Evolutionary conservation across 2,888 invertebrate genomes (phyloP).

Genomic region (Stenichneumon culpator): DNA sequence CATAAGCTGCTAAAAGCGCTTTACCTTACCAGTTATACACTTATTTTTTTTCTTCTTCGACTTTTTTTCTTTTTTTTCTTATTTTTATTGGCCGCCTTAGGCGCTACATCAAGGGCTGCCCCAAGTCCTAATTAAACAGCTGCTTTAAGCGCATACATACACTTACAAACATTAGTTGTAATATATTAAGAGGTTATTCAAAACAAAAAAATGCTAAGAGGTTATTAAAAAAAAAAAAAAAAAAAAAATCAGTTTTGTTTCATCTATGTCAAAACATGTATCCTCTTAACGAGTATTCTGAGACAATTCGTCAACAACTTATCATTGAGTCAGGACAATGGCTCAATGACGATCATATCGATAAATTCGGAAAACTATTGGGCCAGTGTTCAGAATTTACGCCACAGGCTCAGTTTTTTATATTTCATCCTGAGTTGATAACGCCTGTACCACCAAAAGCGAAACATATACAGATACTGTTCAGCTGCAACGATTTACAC

Average conservation of each 20-base stretch:
- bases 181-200: too few relatives aligned
- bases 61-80: too few relatives aligned
- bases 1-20: too few relatives aligned
- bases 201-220: too few relatives aligned
- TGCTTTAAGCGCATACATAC: too few relatives aligned
- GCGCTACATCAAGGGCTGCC: too few relatives aligned
- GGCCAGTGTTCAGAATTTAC: not conserved
- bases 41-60: too few relatives aligned
- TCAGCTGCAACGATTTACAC: constrained; percentile 6
- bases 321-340: constrained; percentile 1
- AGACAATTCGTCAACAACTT: not conserved
- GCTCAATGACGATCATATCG: constrained; percentile 31
- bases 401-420: not conserved
- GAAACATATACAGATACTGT: constrained; percentile 37
- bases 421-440: constrained; percentile 24
- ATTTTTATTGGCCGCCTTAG: too few relatives aligned
- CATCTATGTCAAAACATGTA: not conserved
- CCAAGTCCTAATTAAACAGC: too few relatives aligned
- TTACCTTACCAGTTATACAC: too few relatives aligned
- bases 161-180: too few relatives aligned
- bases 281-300: not conserved
- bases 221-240: too few relatives aligned
- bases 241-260: not conserved
- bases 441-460: not conserved
- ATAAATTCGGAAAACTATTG: not conserved